phyloP scores from a whole-genome alignment of 2,888 invertebrate genomes.

The Dynastes grantii region DNA sequence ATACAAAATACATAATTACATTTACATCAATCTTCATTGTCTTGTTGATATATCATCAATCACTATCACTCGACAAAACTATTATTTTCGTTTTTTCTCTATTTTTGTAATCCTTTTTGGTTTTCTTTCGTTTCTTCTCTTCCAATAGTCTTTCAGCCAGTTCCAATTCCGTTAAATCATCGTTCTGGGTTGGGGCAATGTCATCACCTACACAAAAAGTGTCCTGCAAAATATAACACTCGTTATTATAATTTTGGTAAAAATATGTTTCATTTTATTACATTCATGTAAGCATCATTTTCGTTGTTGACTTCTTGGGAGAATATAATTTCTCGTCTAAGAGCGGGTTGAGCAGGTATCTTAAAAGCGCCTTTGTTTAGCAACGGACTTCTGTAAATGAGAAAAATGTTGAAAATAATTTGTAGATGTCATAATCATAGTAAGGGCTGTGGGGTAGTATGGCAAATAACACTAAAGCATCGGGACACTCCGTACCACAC shows the following conservation, averaged over 20 bases:
- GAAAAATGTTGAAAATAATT: not conserved
- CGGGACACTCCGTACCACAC: too few species aligned
- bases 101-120: constrained; percentile 55
- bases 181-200: constrained; percentile 68
- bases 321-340: constrained; percentile 61
- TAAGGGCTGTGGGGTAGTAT: too few species aligned
- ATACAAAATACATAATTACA: not conserved
- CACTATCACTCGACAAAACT: constrained; percentile 59
- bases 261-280: constrained; percentile 58
- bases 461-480: too few species aligned
- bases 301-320: constrained; percentile 63
- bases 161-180: constrained; percentile 75
- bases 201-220: constrained; percentile 79
- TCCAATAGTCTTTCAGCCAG: constrained; percentile 75
- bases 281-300: constrained; percentile 65
- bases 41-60: constrained; percentile 48
- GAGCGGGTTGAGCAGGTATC: constrained; percentile 72
- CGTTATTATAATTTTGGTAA: not conserved
- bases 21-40: not conserved
- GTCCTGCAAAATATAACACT: constrained; percentile 71
- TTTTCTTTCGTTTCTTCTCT: constrained; percentile 68
- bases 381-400: constrained; percentile 74
- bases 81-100: constrained; percentile 55
- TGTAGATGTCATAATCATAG: too few species aligned
- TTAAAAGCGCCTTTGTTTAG: constrained; percentile 74